Base-by-base conservation (phyloP, 2,113 vertebrate genomes). In the Myotis brandtii region DNA sequence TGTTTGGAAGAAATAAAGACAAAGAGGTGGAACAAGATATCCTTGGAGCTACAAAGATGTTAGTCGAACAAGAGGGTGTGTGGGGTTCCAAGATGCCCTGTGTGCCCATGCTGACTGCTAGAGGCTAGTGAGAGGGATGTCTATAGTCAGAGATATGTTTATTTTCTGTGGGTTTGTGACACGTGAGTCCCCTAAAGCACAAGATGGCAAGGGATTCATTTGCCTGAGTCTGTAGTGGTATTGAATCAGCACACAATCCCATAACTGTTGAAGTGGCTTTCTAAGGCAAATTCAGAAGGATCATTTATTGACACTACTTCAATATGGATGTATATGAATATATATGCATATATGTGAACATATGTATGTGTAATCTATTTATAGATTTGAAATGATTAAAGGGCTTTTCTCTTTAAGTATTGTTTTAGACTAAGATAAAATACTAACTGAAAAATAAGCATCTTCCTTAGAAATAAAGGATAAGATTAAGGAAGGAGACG, bases 401-500 rank as follows among this genome's bases (percentile, higher is more conserved):
- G 34, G 80, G 9, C 21, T 4, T 52, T 91, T 97, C 43, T 87
- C 0, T 83, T 88, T 62, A 34, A 89, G 0, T 43, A 66, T 66
- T 77, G 10, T 21, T 92, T 96, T 73, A 80, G 9, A 25, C 64
- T 86, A 50, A 86, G 25, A 91, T 2, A 32, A 94, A 48, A 88
- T 62, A 37, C 17, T 64, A 66, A 40, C 17, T 79, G 6, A 11
- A 81, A 52, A 96, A 79, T 46, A 23, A 93, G 1, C 27, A 64
- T 76, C 23, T 95, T 89, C 16, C 54, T 87, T 81, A 67, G 6
- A 37, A 86, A 67, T 3, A 30, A 80, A 13, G 16, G 3, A 2
- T 34, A 56, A 93, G 6, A 67, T 13, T 56, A 81, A 80, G 34
- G 48, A 91, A 72, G 9, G 5, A 54, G 1, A 54, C 34, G 12